phyloP scores from a whole-genome alignment of 1,140 invertebrate species.

The Gryllus bimaculatus region DNA sequence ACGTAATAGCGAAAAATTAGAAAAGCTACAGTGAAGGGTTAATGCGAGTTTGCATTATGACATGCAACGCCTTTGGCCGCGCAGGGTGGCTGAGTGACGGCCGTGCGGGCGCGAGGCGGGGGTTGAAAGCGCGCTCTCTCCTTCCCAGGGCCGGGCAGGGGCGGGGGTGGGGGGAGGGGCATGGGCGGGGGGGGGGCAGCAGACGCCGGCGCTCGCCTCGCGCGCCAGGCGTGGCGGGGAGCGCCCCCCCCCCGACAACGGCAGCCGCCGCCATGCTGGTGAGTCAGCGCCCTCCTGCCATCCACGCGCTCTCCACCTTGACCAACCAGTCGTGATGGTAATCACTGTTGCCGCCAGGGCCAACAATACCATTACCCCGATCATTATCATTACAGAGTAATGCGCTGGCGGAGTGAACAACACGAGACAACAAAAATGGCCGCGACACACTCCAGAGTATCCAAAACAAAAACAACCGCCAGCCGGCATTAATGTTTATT shows the following conservation, averaged over 20 bases:
- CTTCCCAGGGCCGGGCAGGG: no score
- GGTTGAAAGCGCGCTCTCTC: no score
- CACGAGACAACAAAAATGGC: constrained; percentile 12
- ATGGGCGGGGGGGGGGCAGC: no score
- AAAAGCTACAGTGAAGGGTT: no score
- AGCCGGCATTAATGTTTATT: constrained; percentile 7
- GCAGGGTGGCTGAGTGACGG: no score
- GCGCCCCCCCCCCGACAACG: neutral
- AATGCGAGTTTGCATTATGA: no score
- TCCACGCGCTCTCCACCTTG: constrained; percentile 2
- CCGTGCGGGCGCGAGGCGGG: no score
- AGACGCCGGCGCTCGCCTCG: neutral
- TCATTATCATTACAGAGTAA: constrained; percentile 13
- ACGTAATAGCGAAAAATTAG: no score
- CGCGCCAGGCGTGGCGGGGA: neutral
- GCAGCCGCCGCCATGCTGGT: neutral
- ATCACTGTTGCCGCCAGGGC: neutral
- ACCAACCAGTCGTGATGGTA: constrained; percentile 10
- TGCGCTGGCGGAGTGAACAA: neutral
- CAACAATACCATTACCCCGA: constrained; percentile 13
- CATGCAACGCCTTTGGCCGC: no score
- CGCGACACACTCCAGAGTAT: neutral
- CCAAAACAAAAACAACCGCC: neutral
- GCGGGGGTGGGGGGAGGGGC: no score
- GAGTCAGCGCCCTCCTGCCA: neutral